These are phyloP conservation scores for Centroberyx gerrardi DNA, from an alignment of 2,797 vertebrate species.

Conservation along the genomic window DNA sequence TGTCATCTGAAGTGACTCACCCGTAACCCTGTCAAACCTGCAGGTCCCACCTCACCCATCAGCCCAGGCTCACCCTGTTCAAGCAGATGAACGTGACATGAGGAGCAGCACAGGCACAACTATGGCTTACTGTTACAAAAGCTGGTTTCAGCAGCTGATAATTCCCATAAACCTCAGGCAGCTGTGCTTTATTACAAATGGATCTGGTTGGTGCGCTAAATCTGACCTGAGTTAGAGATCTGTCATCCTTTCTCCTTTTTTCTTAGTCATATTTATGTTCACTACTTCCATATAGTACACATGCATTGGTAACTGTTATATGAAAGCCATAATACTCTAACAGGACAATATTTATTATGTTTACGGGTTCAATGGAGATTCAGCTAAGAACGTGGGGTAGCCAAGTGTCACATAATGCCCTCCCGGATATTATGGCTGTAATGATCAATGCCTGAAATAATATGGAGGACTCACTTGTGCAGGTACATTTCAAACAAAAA, in stretches of 20 bases:
- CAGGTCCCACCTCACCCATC: conserved; percentile 79
- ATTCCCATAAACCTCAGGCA: no score
- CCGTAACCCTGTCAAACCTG: conserved; percentile 76
- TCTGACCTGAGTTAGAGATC: no score
- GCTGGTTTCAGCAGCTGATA: neutral
- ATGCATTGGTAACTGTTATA: no score
- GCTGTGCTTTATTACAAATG: no score
- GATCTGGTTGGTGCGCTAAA: no score
- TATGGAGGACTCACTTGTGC: neutral
- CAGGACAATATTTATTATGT: no score
- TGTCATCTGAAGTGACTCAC: conserved; percentile 61
- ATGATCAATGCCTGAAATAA: neutral
- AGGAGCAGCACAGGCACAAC: neutral
- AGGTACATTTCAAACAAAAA: neutral
- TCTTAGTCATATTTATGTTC: no score
- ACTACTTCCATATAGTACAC: no score
- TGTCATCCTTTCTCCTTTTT: no score
- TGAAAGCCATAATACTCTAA: no score
- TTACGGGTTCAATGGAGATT: no score
- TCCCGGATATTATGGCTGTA: neutral
- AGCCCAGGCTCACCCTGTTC: conserved; percentile 83
- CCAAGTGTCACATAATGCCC: neutral
- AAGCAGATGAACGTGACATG: conserved; percentile 29
- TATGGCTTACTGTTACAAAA: neutral
- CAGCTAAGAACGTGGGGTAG: neutral